Conservation (phyloP, 2,113 vertebrate genomes). For the Dendrocopos noguchii region DNA sequence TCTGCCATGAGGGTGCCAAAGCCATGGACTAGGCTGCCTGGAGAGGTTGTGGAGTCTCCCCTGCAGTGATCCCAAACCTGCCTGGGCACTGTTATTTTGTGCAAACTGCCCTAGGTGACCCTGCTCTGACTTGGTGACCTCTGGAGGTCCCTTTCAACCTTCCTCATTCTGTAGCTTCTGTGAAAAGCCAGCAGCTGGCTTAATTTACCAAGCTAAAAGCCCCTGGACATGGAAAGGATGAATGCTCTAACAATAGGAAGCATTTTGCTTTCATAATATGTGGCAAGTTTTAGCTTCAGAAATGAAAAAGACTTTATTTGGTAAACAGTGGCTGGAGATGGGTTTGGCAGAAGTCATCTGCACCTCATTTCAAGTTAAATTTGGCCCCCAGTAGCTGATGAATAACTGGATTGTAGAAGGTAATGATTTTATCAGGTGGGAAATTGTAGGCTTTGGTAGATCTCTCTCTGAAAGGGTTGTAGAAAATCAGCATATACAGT, state of each 20-base stretch:
- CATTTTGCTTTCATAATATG: not conserved
- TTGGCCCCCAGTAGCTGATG: not conserved
- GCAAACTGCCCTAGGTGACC: no score
- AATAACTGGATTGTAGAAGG: not conserved
- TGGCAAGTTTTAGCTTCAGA: not conserved
- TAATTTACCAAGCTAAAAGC: not conserved
- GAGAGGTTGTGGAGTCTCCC: no score
- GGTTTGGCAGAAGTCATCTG: not conserved
- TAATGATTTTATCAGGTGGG: not conserved
- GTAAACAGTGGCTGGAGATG: not conserved
- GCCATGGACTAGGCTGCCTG: no score
- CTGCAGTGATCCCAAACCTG: no score
- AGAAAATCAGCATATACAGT: not conserved
- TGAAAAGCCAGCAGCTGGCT: not conserved
- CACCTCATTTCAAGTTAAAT: not conserved
- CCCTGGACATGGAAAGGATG: not conserved
- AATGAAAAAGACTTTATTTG: not conserved
- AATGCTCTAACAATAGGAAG: not conserved
- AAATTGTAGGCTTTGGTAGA: not conserved
- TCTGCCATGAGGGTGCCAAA: no score
- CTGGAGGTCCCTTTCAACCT: no score
- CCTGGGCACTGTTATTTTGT: no score
- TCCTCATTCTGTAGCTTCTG: no score
- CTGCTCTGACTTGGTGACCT: no score
- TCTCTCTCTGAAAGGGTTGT: not conserved